These are phyloP conservation scores for Petrocephalus schoutedeni DNA, from an alignment of 2,797 vertebrate genomes.

Conservation along the genomic window DNA sequence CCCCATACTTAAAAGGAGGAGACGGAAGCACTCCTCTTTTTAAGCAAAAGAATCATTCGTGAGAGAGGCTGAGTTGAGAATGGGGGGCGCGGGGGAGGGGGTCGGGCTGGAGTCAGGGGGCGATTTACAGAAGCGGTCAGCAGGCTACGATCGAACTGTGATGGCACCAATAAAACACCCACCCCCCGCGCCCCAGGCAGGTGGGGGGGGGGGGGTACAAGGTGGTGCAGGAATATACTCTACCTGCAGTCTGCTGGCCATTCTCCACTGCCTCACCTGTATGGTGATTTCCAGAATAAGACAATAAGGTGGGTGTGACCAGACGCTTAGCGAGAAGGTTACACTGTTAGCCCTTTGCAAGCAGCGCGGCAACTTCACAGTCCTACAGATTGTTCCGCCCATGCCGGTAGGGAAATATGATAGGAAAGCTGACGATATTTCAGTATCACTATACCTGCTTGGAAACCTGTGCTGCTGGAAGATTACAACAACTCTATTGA, in stretches of 20 bases:
- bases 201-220: background rate
- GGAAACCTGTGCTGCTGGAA: background rate
- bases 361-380: background rate
- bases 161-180: slow-evolving; percentile 23
- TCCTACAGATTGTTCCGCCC: background rate
- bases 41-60: slow-evolving; percentile 46
- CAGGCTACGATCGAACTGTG: slow-evolving; percentile 25
- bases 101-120: slow-evolving; percentile 31
- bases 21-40: slow-evolving; percentile 51
- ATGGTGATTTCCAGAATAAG: slow-evolving; percentile 76
- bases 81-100: background rate
- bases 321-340: background rate
- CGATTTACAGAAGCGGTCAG: slow-evolving; percentile 32
- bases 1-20: slow-evolving; percentile 52
- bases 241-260: slow-evolving; percentile 89
- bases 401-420: background rate
- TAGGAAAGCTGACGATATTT: background rate
- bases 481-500: background rate
- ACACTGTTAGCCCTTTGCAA: slow-evolving; percentile 2
- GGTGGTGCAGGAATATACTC: slow-evolving; percentile 64
- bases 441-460: background rate
- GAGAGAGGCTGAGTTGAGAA: slow-evolving; percentile 32
- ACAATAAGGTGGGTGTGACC: slow-evolving; percentile 32
- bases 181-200: background rate
- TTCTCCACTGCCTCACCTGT: slow-evolving; percentile 86